phyloP scores from a whole-genome alignment of 2,113 vertebrate genomes.

The Ibidorhyncha struthersii region DNA sequence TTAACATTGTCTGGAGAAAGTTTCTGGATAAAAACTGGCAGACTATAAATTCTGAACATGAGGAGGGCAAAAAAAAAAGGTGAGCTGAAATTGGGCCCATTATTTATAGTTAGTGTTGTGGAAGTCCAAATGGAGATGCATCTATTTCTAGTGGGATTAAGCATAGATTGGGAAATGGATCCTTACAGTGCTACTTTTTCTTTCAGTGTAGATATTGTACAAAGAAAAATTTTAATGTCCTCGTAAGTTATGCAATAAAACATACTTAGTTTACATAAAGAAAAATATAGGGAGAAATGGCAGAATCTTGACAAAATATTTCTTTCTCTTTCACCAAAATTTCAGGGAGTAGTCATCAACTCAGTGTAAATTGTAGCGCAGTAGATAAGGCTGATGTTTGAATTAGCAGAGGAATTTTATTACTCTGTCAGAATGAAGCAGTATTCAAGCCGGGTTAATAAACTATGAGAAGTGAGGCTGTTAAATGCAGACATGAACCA shows the following conservation, averaged over 20 bases:
- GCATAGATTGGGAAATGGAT: background rate
- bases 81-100: background rate
- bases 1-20: background rate
- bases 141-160: background rate
- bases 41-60: background rate
- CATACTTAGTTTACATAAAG: background rate
- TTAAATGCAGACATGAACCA: background rate
- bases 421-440: background rate
- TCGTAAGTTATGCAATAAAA: background rate
- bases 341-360: background rate
- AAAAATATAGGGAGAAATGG: background rate
- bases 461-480: background rate
- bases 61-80: background rate
- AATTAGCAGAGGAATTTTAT: background rate
- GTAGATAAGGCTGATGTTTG: background rate
- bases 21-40: background rate
- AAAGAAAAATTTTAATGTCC: background rate
- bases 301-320: background rate
- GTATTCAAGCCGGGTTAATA: background rate
- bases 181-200: background rate
- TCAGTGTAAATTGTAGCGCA: background rate
- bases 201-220: background rate
- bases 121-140: background rate
- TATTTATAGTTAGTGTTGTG: background rate
- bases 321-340: background rate